phyloP scores from a whole-genome alignment of 2,888 invertebrate genomes.

The Anorthoa munda region DNA sequence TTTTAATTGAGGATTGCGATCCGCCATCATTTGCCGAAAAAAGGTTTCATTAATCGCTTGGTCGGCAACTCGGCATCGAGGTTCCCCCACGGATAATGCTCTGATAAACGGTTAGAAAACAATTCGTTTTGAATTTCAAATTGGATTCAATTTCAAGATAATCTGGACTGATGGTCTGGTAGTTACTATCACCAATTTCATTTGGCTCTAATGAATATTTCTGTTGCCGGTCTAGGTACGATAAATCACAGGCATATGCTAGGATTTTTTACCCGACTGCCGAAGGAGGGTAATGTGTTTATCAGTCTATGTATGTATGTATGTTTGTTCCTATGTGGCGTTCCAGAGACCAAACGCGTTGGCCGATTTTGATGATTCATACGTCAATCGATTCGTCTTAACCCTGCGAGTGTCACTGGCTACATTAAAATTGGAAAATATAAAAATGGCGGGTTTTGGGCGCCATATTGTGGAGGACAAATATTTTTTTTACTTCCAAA shows the following conservation, averaged over 20 bases:
- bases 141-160: conserved; percentile 69
- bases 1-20: conserved; percentile 61
- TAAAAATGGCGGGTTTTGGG: too few species aligned
- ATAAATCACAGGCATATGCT: background rate
- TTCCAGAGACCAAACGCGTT: too few species aligned
- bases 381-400: too few species aligned
- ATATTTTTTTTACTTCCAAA: too few species aligned
- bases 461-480: too few species aligned
- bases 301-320: too few species aligned
- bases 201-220: background rate
- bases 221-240: background rate
- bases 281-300: too few species aligned
- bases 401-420: too few species aligned
- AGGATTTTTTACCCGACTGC: too few species aligned
- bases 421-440: too few species aligned
- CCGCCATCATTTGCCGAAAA: conserved; percentile 62
- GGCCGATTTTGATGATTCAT: too few species aligned
- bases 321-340: too few species aligned
- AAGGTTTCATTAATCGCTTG: conserved; percentile 68
- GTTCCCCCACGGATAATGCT: conserved; percentile 63
- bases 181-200: conserved; percentile 35
- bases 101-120: conserved; percentile 72
- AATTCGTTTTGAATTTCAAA: conserved; percentile 72
- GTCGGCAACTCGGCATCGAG: conserved; percentile 55
- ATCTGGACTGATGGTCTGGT: conserved; percentile 62